Evolutionary conservation across 2,888 invertebrate genomes (phyloP).

Genomic region (Lasioglossum villosulum): DNA sequence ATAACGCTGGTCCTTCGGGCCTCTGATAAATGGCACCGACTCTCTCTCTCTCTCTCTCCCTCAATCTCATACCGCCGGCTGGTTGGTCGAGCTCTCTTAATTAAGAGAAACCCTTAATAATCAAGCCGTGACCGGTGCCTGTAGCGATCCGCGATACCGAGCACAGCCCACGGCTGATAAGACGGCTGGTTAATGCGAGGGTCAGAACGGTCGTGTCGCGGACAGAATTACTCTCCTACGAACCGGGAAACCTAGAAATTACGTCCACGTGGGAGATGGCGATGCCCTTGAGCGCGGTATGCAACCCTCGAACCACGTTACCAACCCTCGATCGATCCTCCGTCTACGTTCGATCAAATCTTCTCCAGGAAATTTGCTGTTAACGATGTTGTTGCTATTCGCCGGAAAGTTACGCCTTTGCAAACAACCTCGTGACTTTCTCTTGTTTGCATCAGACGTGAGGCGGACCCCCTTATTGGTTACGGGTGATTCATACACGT

Average conservation of each 20-base stretch:
- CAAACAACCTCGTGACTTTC: not conserved
- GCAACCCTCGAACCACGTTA: not conserved
- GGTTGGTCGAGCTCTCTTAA: constrained; percentile 55
- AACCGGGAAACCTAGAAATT: constrained; percentile 30
- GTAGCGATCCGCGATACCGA: constrained; percentile 42
- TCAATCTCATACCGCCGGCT: not conserved
- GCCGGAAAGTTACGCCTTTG: not conserved
- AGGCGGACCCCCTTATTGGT: not conserved
- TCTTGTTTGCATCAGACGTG: not conserved
- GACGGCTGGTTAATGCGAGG: constrained; percentile 36
- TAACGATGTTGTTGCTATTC: not conserved
- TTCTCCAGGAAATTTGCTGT: not conserved
- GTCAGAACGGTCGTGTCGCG: constrained; percentile 26
- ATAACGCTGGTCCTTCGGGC: constrained; percentile 31
- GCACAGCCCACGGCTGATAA: constrained; percentile 21
- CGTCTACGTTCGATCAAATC: not conserved
- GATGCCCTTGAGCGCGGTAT: not conserved
- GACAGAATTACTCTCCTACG: constrained; percentile 5
- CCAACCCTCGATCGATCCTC: not conserved
- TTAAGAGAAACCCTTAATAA: constrained; percentile 59
- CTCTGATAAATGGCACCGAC: constrained; percentile 68
- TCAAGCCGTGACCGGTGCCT: constrained; percentile 35
- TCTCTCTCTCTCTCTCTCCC: not conserved
- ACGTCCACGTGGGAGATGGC: constrained; percentile 4
- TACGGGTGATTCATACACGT: not conserved